Evolutionary conservation across 2,113 vertebrate species (phyloP).

Genomic region (Strigops habroptila): DNA sequence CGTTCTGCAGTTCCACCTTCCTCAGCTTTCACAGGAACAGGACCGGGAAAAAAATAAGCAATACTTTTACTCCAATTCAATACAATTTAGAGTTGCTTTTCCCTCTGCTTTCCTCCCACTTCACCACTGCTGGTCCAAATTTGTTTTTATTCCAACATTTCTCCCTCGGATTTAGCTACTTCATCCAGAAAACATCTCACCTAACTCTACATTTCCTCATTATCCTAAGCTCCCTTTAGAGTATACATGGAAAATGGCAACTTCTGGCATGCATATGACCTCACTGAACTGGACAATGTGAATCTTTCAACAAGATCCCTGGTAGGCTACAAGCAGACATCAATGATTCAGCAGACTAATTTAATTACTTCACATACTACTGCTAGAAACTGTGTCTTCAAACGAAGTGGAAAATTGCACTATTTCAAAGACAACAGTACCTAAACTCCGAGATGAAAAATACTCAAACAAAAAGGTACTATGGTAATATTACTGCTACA

Average conservation of each 20-base stretch:
- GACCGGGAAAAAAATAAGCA: neutral
- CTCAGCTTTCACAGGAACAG: neutral
- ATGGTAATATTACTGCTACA: neutral
- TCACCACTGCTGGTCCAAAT: rapidly evolving
- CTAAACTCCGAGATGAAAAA: neutral
- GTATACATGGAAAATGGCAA: neutral
- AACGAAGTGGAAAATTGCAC: neutral
- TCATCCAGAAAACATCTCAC: neutral
- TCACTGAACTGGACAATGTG: neutral
- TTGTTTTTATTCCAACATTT: neutral
- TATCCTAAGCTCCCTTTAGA: neutral
- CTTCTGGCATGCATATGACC: neutral
- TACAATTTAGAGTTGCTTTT: neutral
- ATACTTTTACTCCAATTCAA: neutral
- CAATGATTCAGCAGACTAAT: neutral
- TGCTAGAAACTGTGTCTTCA: neutral
- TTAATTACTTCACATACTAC: neutral
- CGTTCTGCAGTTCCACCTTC: neutral
- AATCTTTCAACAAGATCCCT: neutral
- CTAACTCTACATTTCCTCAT: neutral
- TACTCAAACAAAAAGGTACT: neutral
- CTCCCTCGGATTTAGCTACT: neutral
- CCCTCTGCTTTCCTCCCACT: neutral
- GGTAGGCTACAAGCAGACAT: neutral
- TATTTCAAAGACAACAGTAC: neutral